Conservation (phyloP, 2,113 vertebrate genomes). For the Cnemophilus loriae region DNA sequence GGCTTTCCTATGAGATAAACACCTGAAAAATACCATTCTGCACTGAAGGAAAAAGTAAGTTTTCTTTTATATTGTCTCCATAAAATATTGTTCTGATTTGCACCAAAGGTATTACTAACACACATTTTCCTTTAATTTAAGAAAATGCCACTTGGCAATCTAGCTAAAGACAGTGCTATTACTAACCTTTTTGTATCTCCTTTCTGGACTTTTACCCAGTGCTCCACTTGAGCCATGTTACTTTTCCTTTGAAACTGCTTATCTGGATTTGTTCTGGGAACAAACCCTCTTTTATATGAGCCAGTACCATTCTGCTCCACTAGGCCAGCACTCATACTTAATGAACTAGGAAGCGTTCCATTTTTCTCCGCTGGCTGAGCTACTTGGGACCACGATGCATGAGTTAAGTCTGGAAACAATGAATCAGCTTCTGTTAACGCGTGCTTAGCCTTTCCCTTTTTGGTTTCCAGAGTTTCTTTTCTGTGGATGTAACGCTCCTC, state of each 20-base stretch:
- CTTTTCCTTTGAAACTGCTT: slow-evolving; percentile 90
- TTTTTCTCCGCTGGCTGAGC: slow-evolving; percentile 78
- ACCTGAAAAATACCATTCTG: background rate
- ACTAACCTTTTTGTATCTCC: slow-evolving; percentile 89
- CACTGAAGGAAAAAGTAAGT: background rate
- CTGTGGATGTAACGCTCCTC: slow-evolving; percentile 70
- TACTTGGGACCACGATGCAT: slow-evolving; percentile 67
- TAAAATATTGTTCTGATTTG: background rate
- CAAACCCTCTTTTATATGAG: slow-evolving; percentile 79
- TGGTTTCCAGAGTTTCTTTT: slow-evolving; percentile 77
- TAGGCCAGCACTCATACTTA: slow-evolving; percentile 54
- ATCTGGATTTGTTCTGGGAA: slow-evolving; percentile 74
- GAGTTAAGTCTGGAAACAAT: slow-evolving; percentile 72
- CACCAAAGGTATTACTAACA: background rate
- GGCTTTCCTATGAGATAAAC: background rate
- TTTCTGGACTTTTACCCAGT: slow-evolving; percentile 94
- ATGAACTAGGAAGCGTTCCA: slow-evolving; percentile 68
- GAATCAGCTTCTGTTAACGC: slow-evolving; percentile 69
- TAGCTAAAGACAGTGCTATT: background rate
- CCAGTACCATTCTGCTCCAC: slow-evolving; percentile 86
- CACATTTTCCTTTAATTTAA: background rate
- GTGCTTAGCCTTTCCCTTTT: slow-evolving; percentile 72
- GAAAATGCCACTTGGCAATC: background rate
- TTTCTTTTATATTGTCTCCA: background rate
- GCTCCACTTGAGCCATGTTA: slow-evolving; percentile 87